phyloP scores from a whole-genome alignment of 2,797 vertebrate genomes.

The Tinamus major region DNA sequence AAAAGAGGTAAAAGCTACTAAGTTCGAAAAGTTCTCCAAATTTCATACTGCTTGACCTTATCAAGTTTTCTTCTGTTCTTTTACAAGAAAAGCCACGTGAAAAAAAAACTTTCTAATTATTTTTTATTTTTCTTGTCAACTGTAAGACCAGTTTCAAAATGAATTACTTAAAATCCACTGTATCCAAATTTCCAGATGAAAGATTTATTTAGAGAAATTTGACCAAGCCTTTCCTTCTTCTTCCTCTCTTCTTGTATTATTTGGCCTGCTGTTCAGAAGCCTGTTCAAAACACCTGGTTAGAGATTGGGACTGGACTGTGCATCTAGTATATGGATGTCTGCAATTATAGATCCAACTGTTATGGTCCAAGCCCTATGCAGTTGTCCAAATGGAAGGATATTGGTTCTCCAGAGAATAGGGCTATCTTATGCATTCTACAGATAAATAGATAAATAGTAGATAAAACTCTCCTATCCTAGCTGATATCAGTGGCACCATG shows the following conservation, averaged over 20 bases:
- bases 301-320: background rate
- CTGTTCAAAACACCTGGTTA: background rate
- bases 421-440: accelerated
- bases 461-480: background rate
- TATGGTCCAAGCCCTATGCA: background rate
- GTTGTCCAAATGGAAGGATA: background rate
- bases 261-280: background rate
- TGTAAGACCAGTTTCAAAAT: background rate
- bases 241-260: background rate
- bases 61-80: background rate
- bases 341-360: background rate
- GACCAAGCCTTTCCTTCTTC: background rate
- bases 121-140: background rate
- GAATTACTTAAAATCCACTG: background rate
- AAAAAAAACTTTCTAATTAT: background rate
- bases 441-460: background rate
- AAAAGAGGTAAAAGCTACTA: background rate
- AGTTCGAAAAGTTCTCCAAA: background rate
- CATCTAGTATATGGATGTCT: background rate
- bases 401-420: background rate
- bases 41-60: background rate
- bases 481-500: background rate
- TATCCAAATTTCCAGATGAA: background rate
- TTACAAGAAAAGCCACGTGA: background rate
- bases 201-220: background rate